Percentiles rank a stretch among this genome's conserved stretches.
Evolutionary conservation across 2,797 vertebrate genomes (phyloP).

Genomic region (Rhinogobio ventralis): DNA sequence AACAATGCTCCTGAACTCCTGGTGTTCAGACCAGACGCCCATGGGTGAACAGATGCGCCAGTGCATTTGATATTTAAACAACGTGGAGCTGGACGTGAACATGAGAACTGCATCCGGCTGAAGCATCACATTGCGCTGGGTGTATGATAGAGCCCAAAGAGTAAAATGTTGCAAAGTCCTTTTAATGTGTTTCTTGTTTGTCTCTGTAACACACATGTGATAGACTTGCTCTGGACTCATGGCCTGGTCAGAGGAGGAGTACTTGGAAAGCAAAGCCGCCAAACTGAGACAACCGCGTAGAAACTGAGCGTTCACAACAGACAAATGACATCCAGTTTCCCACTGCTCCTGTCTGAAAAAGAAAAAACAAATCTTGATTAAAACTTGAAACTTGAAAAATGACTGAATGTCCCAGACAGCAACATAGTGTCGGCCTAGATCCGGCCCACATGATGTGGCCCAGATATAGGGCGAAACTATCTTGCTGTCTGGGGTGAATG

Average conservation of each 20-base stretch:
- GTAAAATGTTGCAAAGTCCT: background rate
- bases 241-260: slow-evolving; percentile 45
- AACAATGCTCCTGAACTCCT: too few relatives aligned
- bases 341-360: slow-evolving; percentile 60
- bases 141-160: too few relatives aligned
- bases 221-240: slow-evolving; percentile 73
- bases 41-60: too few relatives aligned
- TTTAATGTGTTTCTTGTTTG: background rate
- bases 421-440: too few relatives aligned
- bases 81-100: too few relatives aligned
- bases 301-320: slow-evolving; percentile 69
- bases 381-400: background rate
- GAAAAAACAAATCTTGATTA: background rate
- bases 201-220: slow-evolving; percentile 70
- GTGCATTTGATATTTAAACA: too few relatives aligned
- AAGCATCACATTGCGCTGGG: too few relatives aligned
- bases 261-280: slow-evolving; percentile 68
- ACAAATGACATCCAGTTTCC: slow-evolving; percentile 66
- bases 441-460: too few relatives aligned
- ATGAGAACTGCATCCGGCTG: too few relatives aligned
- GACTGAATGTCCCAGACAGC: background rate
- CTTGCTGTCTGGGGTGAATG: background rate
- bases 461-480: too few relatives aligned
- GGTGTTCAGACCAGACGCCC: too few relatives aligned
- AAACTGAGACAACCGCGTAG: slow-evolving; percentile 73